Percentiles rank a stretch among this genome's conserved stretches.
Conservation (phyloP, 2,888 invertebrate species). For the Neoaliturus tenellus region DNA sequence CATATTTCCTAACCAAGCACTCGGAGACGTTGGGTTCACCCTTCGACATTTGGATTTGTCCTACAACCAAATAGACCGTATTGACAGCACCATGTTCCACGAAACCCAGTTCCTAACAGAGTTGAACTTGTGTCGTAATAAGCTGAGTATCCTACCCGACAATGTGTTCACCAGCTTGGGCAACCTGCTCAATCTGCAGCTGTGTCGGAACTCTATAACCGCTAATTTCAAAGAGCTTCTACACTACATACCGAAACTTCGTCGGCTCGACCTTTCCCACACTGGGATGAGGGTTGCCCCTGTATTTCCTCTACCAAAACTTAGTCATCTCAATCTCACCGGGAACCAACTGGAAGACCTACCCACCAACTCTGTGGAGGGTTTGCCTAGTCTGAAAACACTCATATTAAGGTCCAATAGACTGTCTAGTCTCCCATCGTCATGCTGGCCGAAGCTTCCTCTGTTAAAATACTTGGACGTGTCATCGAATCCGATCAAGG, state of each 20-base stretch:
- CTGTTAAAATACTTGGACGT: conserved; percentile 86
- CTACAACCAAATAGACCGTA: conserved; percentile 87
- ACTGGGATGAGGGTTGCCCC: conserved; percentile 87
- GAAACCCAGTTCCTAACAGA: conserved; percentile 87
- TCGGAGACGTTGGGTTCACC: conserved; percentile 87
- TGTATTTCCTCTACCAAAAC: conserved; percentile 83
- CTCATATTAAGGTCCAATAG: conserved; percentile 88
- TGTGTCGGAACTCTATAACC: conserved; percentile 87
- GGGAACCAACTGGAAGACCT: conserved; percentile 84
- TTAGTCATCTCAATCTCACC: conserved; percentile 88
- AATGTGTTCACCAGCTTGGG: conserved; percentile 91
- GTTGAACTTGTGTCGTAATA: conserved; percentile 87
- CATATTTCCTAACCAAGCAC: conserved; percentile 86
- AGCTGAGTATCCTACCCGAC: conserved; percentile 89
- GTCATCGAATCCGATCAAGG: conserved; percentile 87
- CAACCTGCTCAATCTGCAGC: conserved; percentile 85
- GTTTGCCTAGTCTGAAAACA: conserved; percentile 78
- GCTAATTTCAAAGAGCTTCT: conserved; percentile 93
- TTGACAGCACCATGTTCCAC: conserved; percentile 92
- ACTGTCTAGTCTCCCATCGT: conserved; percentile 83
- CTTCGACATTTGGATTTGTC: conserved; percentile 86
- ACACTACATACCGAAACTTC: conserved; percentile 88
- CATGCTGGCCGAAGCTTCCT: conserved; percentile 83
- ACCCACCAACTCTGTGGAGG: conserved; percentile 80
- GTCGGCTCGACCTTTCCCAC: conserved; percentile 85